These are phyloP conservation scores for Psammodynastes pulverulentus DNA, from an alignment of 2,113 vertebrate genomes.

Conservation along the genomic window DNA sequence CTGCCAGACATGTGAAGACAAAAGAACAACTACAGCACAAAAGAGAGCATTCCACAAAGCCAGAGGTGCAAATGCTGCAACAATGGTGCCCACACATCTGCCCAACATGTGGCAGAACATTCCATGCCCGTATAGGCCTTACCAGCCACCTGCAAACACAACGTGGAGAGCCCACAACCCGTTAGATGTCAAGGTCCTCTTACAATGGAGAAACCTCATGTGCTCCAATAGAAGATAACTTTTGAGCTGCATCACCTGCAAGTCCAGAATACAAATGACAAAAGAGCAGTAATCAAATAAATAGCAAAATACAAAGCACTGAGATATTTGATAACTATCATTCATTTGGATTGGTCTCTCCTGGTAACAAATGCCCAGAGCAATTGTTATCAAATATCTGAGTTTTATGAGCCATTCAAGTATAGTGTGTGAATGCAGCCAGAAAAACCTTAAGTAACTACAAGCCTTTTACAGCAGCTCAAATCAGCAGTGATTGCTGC, in stretches of 20 bases:
- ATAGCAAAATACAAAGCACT: neutral
- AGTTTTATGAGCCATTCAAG: neutral
- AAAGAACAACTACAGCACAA: no score
- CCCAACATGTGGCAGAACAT: no score
- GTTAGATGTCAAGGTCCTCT: no score
- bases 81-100: no score
- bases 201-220: no score
- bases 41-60: no score
- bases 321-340: neutral
- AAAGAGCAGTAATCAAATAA: neutral
- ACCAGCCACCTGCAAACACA: no score
- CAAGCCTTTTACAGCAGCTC: neutral
- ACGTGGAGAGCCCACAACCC: no score
- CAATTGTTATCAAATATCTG: neutral
- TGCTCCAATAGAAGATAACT: neutral
- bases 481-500: neutral
- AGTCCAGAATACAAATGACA: neutral
- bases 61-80: no score
- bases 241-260: neutral
- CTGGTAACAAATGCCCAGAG: neutral
- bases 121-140: no score
- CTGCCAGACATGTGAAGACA: no score
- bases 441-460: neutral
- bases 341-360: neutral
- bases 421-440: neutral